Evolutionary conservation across 2,888 invertebrate species (phyloP).

Genomic region (Vandiemenella viatica): DNA sequence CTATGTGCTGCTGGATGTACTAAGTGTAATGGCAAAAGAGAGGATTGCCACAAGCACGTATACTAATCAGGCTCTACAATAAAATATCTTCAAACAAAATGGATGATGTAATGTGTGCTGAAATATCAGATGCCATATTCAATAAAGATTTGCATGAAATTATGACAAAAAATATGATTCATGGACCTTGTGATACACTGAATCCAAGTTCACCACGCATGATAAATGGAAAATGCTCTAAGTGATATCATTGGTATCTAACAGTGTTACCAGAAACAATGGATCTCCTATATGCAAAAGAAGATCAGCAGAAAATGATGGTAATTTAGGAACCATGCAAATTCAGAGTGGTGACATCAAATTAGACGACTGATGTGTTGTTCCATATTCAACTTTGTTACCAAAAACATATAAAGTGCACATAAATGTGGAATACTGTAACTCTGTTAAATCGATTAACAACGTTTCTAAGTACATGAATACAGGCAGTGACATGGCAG

Average conservation of each 20-base stretch:
- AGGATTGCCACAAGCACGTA: too few relatives aligned
- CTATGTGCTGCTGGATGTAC: slow-evolving; percentile 10
- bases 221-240: slow-evolving; percentile 6
- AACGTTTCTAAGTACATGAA: slow-evolving; percentile 1
- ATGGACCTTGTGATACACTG: slow-evolving; percentile 19
- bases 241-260: slow-evolving; percentile 2
- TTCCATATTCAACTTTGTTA: slow-evolving; percentile 1
- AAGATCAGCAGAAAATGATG: slow-evolving; percentile 7
- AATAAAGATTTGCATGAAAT: slow-evolving; percentile 17
- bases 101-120: slow-evolving; percentile 19
- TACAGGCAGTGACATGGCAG: not conserved
- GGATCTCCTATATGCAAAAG: slow-evolving; percentile 5
- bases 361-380: not conserved
- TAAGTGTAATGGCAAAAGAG: slow-evolving; percentile 20
- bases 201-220: slow-evolving; percentile 14
- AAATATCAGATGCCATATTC: slow-evolving; percentile 18
- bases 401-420: not conserved
- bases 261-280: slow-evolving; percentile 1
- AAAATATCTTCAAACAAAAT: slow-evolving; percentile 15
- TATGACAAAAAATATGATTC: slow-evolving; percentile 17
- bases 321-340: slow-evolving; percentile 1
- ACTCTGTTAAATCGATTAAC: not conserved
- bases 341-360: slow-evolving; percentile 1
- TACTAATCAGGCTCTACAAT: slow-evolving; percentile 12
- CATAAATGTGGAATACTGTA: slow-evolving; percentile 1